Evolutionary conservation across 2,888 invertebrate genomes (phyloP).

Genomic region (Cotesia congregata): DNA sequence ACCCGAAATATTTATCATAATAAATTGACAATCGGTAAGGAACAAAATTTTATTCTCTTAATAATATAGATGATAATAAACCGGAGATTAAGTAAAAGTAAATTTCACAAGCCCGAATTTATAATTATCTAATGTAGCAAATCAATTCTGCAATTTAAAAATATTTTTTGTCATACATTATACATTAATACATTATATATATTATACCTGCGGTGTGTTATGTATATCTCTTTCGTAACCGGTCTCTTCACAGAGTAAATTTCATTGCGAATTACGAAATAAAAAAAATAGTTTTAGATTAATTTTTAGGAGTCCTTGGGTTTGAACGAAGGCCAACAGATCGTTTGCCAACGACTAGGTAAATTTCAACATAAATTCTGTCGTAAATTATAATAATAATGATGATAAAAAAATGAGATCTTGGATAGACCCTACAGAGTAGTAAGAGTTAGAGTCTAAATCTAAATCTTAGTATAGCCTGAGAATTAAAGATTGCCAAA

Average conservation of each 20-base stretch:
- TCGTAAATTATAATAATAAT: background rate
- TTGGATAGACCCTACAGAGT: background rate
- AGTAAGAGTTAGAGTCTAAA: background rate
- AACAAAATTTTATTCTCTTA: background rate
- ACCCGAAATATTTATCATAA: no score
- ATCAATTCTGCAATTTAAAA: background rate
- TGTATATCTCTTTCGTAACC: background rate
- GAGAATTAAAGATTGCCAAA: background rate
- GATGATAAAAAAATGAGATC: background rate
- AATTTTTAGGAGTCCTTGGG: background rate
- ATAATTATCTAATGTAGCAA: background rate
- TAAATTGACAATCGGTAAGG: no score
- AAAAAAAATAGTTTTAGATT: background rate
- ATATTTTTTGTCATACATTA: background rate
- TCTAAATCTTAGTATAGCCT: no score
- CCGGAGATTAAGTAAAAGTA: background rate
- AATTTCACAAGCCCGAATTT: background rate
- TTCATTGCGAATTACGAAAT: constrained; percentile 1
- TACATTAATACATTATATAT: background rate
- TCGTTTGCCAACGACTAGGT: constrained; percentile 6
- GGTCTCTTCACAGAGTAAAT: background rate
- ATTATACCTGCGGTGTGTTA: background rate
- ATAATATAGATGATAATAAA: background rate
- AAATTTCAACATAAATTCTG: constrained; percentile 5
- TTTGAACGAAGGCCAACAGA: background rate